A percentile compares a stretch with the other conserved stretches of the same genome.
These are phyloP conservation scores for Phalloptychus januarius DNA, from an alignment of 2,797 vertebrate genomes.

Conservation along the genomic window DNA sequence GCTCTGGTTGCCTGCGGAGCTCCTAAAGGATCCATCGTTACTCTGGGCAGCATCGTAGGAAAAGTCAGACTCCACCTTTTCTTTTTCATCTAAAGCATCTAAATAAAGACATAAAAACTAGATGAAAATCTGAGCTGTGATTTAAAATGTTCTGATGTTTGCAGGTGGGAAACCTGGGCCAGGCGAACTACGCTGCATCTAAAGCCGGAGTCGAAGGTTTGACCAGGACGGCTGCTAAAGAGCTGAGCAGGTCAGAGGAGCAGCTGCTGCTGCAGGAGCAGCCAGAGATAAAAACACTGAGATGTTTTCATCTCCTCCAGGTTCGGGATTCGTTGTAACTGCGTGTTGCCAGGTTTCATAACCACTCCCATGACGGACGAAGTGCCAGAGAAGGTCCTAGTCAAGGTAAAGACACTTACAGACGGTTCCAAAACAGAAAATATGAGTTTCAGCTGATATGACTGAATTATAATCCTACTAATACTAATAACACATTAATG, in stretches of 20 bases:
- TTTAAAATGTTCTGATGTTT: slow-evolving; percentile 1
- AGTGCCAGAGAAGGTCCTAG: slow-evolving; percentile 86
- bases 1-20: slow-evolving; percentile 83
- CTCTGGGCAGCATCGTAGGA: slow-evolving; percentile 88
- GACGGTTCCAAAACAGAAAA: background rate
- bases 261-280: rapidly evolving
- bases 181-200: slow-evolving; percentile 86
- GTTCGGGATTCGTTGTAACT: slow-evolving; percentile 89
- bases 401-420: slow-evolving; percentile 74
- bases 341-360: slow-evolving; percentile 88
- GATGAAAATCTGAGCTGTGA: background rate
- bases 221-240: slow-evolving; percentile 84
- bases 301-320: slow-evolving; percentile 56
- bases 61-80: slow-evolving; percentile 78
- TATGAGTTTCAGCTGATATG: background rate
- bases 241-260: slow-evolving; percentile 83
- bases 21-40: slow-evolving; percentile 87
- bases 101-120: background rate
- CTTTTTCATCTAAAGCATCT: background rate
- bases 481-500: background rate
- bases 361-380: slow-evolving; percentile 88
- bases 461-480: background rate
- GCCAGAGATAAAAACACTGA: background rate
- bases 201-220: slow-evolving; percentile 90
- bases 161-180: slow-evolving; percentile 89